These are phyloP conservation scores for Megaceryle torquata DNA, from an alignment of 2,113 vertebrate genomes.

Conservation along the genomic window DNA sequence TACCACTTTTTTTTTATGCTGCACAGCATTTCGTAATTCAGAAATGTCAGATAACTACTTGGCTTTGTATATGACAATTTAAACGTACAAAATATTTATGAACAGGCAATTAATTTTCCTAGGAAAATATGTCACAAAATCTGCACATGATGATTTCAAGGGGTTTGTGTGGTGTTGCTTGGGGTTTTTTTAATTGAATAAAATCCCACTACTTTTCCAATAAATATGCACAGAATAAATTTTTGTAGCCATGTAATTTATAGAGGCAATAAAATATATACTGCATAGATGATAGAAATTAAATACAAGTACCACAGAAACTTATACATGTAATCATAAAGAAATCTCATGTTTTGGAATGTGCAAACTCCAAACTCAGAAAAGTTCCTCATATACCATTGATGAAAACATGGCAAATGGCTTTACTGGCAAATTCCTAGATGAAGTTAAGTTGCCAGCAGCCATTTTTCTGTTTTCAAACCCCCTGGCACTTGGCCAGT, in stretches of 20 bases:
- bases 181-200: neutral
- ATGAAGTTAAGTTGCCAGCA: neutral
- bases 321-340: neutral
- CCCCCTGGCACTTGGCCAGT: neutral
- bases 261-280: neutral
- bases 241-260: neutral
- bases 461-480: neutral
- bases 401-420: neutral
- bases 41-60: neutral
- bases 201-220: neutral
- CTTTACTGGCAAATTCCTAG: neutral
- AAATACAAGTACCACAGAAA: neutral
- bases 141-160: neutral
- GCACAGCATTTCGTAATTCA: neutral
- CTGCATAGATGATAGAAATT: neutral
- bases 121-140: neutral
- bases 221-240: neutral
- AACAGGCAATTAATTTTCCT: neutral
- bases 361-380: neutral
- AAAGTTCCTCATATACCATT: neutral
- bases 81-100: neutral
- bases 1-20: neutral
- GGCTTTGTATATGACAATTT: neutral
- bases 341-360: neutral
- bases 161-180: neutral